A percentile compares a stretch with the other conserved stretches of the same genome.
Evolutionary conservation across 2,888 invertebrate species (phyloP).

Genomic region (Nomada ferruginata): DNA sequence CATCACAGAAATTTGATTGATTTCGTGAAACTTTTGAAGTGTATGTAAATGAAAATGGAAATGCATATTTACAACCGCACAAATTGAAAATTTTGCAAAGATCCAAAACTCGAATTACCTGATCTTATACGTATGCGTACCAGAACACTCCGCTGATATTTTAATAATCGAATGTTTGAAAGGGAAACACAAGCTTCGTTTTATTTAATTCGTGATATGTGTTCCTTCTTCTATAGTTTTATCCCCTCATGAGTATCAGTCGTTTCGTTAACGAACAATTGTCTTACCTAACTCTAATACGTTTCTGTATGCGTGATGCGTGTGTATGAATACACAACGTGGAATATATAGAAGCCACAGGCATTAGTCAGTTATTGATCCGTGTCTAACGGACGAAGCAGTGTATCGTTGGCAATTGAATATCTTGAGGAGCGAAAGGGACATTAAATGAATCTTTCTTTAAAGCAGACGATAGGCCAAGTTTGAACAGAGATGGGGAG

Average conservation of each 20-base stretch:
- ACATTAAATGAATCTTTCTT: conserved; percentile 23
- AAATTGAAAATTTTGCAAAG: no score
- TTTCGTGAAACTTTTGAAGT: no score
- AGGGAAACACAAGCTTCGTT: no score
- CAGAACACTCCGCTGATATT: no score
- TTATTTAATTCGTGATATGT: no score
- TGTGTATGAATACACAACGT: neutral
- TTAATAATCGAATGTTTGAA: no score
- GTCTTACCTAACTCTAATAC: conserved; percentile 62
- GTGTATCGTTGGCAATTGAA: conserved; percentile 51
- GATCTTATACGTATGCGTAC: no score
- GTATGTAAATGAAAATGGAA: no score
- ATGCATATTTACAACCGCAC: no score
- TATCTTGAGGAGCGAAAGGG: neutral
- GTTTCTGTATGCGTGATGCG: conserved; percentile 28
- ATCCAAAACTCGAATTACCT: no score
- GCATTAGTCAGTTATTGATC: conserved; percentile 73
- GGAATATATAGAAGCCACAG: conserved; percentile 31
- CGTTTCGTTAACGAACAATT: conserved; percentile 34
- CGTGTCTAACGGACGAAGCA: conserved; percentile 61
- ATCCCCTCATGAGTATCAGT: neutral
- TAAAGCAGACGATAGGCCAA: neutral
- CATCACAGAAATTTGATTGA: no score
- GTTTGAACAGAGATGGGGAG: conserved; percentile 18
- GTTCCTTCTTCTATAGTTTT: no score